Conservation (phyloP, 2,113 vertebrate genomes). For the Chascanopsetta lugubris region DNA sequence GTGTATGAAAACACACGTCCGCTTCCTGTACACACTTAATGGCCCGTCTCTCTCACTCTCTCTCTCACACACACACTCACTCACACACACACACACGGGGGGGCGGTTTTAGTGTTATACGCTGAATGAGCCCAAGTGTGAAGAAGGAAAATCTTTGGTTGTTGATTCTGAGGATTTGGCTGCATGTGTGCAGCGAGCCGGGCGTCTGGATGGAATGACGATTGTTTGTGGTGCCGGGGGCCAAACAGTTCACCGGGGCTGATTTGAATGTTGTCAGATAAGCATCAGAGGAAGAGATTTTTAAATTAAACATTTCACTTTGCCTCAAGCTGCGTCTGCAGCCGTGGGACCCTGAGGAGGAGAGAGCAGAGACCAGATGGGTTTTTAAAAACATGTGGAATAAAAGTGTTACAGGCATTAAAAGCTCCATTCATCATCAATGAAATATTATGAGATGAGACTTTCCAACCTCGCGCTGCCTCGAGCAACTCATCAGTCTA, state of each 20-base stretch:
- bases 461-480: too few relatives aligned
- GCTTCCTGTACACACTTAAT: not conserved
- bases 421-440: too few relatives aligned
- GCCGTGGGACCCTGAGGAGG: not conserved
- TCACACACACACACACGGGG: too few relatives aligned
- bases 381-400: not conserved
- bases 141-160: not conserved
- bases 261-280: conserved; percentile 16
- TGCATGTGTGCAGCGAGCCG: not conserved
- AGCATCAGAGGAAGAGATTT: conserved; percentile 32
- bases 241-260: not conserved
- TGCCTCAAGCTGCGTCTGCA: not conserved
- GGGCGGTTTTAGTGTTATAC: not conserved
- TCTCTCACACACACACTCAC: too few relatives aligned
- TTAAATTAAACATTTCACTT: conserved; percentile 23
- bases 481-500: too few relatives aligned
- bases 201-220: too few relatives aligned
- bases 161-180: not conserved
- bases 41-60: not conserved
- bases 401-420: too few relatives aligned
- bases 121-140: not conserved
- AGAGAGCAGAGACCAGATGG: not conserved
- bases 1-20: conserved; percentile 15
- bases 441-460: too few relatives aligned
- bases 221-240: not conserved